Base-by-base conservation (phyloP, 1,140 invertebrate genomes). In the Vanessa tameamea region DNA sequence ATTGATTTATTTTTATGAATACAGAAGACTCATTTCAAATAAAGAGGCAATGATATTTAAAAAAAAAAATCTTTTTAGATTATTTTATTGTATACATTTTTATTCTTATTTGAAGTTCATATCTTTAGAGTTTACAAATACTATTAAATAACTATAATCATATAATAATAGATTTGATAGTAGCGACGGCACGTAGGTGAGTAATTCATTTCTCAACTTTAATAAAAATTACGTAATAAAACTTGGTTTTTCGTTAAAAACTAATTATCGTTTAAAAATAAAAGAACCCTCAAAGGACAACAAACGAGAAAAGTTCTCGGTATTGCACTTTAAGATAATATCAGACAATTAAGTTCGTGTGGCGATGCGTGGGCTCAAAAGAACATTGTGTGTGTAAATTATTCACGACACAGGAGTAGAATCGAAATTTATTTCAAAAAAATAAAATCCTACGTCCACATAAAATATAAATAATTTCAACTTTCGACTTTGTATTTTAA, bases 301-400 rank as follows among this genome's bases (percentile, higher is more conserved):
- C 14, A 71, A 64, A 71, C 59, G 59, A 55, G n/a, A 63, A 71
- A 71, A 71, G 47, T 64, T 71, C 59, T 31, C 57, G 63, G 69
- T 71, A 71, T 64, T 71, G 59, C 69, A 71, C 69, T 64, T 64
- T 50, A 55, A 71, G 69, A 71, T 71, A 64, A 71, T 50, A 71
- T 71, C 69, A 64, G 23, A 71, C 69, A 71, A 71, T 71, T 71
- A 71, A 71, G 61, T 71, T 71, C 69, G 69, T 71, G 23, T 64
- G 69, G 48, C 48, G 48, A 71, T 71, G 69, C 69, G 69, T 71
- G 69, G 69, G 69, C 31, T 51, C 20, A 48, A 16, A 15, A 55
- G 64, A 48, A 26, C 20, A 55, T 61, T 64, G 59, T 48, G n/a
- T 64, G 61, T 71, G 59, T 71, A 71, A 71, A 71, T 71, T 71